Base-by-base conservation (phyloP, 2,797 vertebrate species). In the Parotocinclus haroldoi region DNA sequence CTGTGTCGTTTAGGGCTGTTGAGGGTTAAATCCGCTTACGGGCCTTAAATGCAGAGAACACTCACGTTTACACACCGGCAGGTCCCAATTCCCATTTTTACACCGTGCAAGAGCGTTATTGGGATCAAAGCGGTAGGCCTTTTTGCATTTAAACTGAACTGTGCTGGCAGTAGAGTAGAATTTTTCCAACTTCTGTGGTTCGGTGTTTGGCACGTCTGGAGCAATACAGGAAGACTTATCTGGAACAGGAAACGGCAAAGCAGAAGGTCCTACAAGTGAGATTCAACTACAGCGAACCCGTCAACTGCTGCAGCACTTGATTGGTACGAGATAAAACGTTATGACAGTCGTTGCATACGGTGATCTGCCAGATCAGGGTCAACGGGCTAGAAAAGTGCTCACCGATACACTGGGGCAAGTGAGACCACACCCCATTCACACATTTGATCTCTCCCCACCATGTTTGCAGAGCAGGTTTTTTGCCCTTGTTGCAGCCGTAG, bases 361-460 rank as follows among this genome's bases (percentile, higher is more conserved):
- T 27, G 27, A 27, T 2, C 5, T 27, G 27, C 27, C 27, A 27
- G 2, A 2, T 5, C 27, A 27, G 27, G 27, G 27, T 27, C 27
- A 27, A 5, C n/a, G 5, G 27, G 27, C 27, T 27, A 27, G 27
- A 27, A 11, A 8, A 42, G 10, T 7, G 73, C 82, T 71, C 58
- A 86, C 85, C 10, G 14, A 85, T 76, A 27, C 85, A 88, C 8
- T 50, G 36, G 0, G 85, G 83, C 14, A 0, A 0, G 17, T 17
- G 61, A 12, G 18, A 49, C 87, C 85, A 87, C 4, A 0, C 1
- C 0, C 77, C 79, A 19, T 42, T 10, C 0, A 10, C 0, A 77
- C 87, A 88, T 7, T 9, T 66, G 62, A n/a, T 67, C 1, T 37
- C 66, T 13, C 12, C 79, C 84, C 83, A 85, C 83, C 85, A 86